A percentile compares a stretch with the other conserved stretches of the same genome.
Evolutionary conservation across 2,797 vertebrate species (phyloP).

Genomic region (Gorsachius magnificus): DNA sequence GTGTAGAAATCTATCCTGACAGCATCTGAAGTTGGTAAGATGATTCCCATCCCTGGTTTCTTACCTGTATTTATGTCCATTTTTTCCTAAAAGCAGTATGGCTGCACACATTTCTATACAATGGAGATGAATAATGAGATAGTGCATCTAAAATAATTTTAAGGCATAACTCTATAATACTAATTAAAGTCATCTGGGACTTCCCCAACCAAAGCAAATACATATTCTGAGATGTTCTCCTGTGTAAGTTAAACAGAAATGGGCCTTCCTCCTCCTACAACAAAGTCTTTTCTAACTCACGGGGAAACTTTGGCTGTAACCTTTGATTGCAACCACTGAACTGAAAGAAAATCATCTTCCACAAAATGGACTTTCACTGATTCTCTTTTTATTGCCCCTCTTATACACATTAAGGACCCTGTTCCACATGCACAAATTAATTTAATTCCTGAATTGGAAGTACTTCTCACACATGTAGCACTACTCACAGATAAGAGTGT

Average conservation of each 20-base stretch:
- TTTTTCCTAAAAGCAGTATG: conserved; percentile 3
- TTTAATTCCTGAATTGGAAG: not conserved
- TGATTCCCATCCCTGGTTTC: not conserved
- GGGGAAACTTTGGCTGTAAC: not conserved
- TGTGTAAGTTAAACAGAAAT: not conserved
- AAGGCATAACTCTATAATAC: not conserved
- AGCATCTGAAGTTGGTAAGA: not conserved
- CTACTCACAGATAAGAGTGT: not conserved
- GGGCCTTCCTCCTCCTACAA: not conserved
- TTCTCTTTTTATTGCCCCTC: not conserved
- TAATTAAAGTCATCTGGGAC: not conserved
- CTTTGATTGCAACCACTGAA: not conserved
- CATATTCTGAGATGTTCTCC: not conserved
- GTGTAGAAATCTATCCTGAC: not conserved
- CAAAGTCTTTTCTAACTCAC: not conserved
- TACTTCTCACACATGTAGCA: not conserved
- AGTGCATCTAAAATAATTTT: not conserved
- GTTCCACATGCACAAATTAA: not conserved
- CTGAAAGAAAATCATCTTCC: not conserved
- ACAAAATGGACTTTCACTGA: not conserved
- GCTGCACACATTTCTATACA: not conserved
- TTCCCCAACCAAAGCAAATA: not conserved
- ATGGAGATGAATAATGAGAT: not conserved
- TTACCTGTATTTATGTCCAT: not conserved
- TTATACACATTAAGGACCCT: not conserved